These are phyloP conservation scores for Diplazon laetatorius DNA, from an alignment of 2,888 invertebrate species.

Conservation along the genomic window DNA sequence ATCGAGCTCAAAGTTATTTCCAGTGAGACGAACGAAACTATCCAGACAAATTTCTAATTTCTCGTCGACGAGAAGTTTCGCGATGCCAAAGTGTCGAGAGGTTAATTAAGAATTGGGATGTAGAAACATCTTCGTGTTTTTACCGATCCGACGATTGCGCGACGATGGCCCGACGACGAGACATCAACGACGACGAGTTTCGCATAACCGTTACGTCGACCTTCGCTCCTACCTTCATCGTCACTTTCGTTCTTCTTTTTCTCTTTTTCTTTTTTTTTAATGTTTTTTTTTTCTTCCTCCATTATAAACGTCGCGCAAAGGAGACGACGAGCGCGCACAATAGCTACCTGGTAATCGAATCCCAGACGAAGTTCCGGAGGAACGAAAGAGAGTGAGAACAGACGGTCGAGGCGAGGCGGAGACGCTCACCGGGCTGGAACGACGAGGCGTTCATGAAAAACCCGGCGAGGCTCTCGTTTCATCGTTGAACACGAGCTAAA, in stretches of 20 bases:
- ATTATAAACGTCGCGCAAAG: constrained; percentile 29
- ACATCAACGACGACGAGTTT: constrained; percentile 11
- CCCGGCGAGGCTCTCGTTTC: neutral
- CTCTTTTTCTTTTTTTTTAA: too few relatives aligned
- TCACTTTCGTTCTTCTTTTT: constrained; percentile 34
- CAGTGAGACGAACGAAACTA: neutral
- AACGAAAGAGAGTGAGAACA: neutral
- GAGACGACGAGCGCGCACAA: constrained; percentile 42
- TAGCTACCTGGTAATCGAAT: constrained; percentile 47
- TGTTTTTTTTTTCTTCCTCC: too few relatives aligned
- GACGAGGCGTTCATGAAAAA: constrained; percentile 10
- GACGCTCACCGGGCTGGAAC: neutral
- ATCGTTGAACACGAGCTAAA: constrained; percentile 12
- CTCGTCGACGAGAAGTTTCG: constrained; percentile 6
- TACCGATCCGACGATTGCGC: constrained; percentile 39
- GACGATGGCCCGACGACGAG: constrained; percentile 13
- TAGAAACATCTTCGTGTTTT: constrained; percentile 46
- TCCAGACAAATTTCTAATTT: constrained; percentile 27
- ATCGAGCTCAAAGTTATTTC: constrained; percentile 4
- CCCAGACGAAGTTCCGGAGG: constrained; percentile 28
- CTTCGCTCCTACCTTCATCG: constrained; percentile 13
- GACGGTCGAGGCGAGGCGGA: neutral
- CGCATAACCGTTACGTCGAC: constrained; percentile 1
- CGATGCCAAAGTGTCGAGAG: constrained; percentile 7
- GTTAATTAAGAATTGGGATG: constrained; percentile 47